Percentiles rank a stretch among this genome's conserved stretches.
These are phyloP conservation scores for Agriotes lineatus DNA, from an alignment of 2,888 invertebrate species.

Conservation along the genomic window DNA sequence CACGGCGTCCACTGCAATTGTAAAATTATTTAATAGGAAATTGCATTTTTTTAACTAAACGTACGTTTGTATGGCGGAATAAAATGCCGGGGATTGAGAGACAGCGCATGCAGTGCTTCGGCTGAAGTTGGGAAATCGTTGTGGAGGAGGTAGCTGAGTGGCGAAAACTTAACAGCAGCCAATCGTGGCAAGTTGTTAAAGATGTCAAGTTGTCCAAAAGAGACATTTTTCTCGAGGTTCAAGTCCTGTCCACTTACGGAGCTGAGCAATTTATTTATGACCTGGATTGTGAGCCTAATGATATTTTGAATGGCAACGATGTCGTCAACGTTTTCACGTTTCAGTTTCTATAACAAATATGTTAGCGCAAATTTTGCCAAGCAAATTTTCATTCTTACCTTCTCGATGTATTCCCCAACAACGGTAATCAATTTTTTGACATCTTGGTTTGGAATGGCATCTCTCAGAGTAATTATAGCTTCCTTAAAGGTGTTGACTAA, in stretches of 20 bases:
- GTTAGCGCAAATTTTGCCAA: conserved; percentile 20
- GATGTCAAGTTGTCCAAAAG: conserved; percentile 60
- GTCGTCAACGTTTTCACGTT: conserved; percentile 73
- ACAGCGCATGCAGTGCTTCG: conserved; percentile 63
- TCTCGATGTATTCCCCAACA: conserved; percentile 73
- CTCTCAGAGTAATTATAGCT: conserved; percentile 69
- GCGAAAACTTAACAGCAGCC: conserved; percentile 71
- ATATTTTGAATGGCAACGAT: conserved; percentile 73
- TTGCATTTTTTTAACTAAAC: conserved; percentile 49
- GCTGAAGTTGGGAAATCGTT: conserved; percentile 71
- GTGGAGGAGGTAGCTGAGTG: conserved; percentile 71
- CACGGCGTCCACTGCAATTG: conserved; percentile 73
- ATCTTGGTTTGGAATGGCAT: conserved; percentile 75
- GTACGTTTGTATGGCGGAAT: conserved; percentile 76
- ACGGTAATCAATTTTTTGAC: conserved; percentile 72
- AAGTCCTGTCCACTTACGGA: conserved; percentile 63
- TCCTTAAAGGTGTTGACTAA: conserved; percentile 70
- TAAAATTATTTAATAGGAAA: too few relatives aligned
- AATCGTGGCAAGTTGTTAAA: conserved; percentile 70
- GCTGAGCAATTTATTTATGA: conserved; percentile 61
- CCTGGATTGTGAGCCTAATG: conserved; percentile 64
- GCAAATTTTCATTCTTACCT: conserved; percentile 64
- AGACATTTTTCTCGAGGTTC: too few relatives aligned
- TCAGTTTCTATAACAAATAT: conserved; percentile 68
- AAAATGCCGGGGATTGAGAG: conserved; percentile 70